Evolutionary conservation across 2,113 vertebrate species (phyloP).

Genomic region (Numida meleagris): DNA sequence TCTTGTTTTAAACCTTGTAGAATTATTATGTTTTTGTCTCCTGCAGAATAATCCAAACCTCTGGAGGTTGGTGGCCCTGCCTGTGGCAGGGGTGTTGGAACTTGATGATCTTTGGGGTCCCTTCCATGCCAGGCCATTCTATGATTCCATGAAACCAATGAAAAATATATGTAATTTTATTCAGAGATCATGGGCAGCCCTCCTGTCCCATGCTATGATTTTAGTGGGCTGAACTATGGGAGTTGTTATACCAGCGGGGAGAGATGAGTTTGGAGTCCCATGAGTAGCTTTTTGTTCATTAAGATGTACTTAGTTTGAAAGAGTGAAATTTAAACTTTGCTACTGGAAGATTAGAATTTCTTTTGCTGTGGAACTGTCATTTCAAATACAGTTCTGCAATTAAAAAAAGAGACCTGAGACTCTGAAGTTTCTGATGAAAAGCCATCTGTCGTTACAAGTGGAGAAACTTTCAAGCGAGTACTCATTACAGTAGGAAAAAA

Average conservation of each 20-base stretch:
- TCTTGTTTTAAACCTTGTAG: not conserved
- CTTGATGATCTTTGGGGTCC: no score
- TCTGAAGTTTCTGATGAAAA: not conserved
- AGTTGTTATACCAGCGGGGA: not conserved
- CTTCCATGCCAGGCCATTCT: no score
- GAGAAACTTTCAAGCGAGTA: not conserved
- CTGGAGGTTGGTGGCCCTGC: no score
- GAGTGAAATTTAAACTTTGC: constrained; percentile 8
- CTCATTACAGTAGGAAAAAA: not conserved
- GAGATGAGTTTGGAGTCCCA: not conserved
- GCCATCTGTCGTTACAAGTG: not conserved
- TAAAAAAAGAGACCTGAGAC: not conserved
- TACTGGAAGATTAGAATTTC: not conserved
- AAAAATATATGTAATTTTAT: not conserved
- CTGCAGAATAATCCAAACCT: not conserved
- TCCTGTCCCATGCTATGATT: not conserved
- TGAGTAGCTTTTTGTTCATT: not conserved
- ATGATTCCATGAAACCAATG: not conserved
- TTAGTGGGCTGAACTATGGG: not conserved
- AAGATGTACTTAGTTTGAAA: not conserved
- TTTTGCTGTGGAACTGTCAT: not conserved
- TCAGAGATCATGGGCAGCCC: not conserved
- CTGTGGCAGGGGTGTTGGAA: no score
- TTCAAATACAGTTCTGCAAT: not conserved
- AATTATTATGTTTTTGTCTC: not conserved